A percentile compares a stretch with the other conserved stretches of the same genome.
phyloP scores from a whole-genome alignment of 2,113 vertebrate genomes.

The Neolamprologus tretocephalus region DNA sequence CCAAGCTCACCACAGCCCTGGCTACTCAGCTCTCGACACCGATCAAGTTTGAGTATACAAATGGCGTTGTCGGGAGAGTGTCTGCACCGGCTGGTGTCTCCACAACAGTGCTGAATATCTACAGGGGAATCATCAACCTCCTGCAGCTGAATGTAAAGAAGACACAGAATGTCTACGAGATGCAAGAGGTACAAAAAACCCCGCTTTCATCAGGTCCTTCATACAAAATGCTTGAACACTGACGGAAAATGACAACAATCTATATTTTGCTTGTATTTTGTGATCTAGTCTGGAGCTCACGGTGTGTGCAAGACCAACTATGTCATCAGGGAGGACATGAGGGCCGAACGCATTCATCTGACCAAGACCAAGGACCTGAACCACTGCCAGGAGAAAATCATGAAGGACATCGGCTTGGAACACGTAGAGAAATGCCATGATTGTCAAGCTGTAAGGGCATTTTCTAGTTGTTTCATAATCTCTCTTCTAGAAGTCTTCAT shows the following conservation, averaged over 20 bases:
- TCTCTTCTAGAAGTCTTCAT: not conserved
- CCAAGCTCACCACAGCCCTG: slow-evolving; percentile 63
- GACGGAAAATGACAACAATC: not conserved
- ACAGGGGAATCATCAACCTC: slow-evolving; percentile 73
- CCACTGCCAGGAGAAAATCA: slow-evolving; percentile 74
- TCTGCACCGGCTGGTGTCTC: slow-evolving; percentile 63
- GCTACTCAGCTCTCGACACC: slow-evolving; percentile 58
- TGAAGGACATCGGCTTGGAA: slow-evolving; percentile 66
- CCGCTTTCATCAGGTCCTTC: not conserved
- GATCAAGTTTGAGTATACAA: slow-evolving; percentile 75
- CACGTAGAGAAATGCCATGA: slow-evolving; percentile 61
- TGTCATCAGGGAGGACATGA: slow-evolving; percentile 69
- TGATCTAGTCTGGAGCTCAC: slow-evolving; percentile 70
- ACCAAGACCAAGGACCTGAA: slow-evolving; percentile 77
- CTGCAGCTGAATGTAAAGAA: slow-evolving; percentile 76
- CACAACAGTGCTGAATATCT: slow-evolving; percentile 66
- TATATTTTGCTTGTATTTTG: not conserved
- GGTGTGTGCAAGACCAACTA: slow-evolving; percentile 82
- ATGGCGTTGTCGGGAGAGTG: slow-evolving; percentile 69
- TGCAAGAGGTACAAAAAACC: slow-evolving; percentile 70
- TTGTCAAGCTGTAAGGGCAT: slow-evolving; percentile 56
- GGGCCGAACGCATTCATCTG: slow-evolving; percentile 43
- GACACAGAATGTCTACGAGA: slow-evolving; percentile 72
- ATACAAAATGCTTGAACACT: rapidly evolving
- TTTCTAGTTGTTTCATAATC: not conserved